These are phyloP conservation scores for Calameuta filiformis DNA, from an alignment of 2,888 invertebrate species.

Conservation along the genomic window DNA sequence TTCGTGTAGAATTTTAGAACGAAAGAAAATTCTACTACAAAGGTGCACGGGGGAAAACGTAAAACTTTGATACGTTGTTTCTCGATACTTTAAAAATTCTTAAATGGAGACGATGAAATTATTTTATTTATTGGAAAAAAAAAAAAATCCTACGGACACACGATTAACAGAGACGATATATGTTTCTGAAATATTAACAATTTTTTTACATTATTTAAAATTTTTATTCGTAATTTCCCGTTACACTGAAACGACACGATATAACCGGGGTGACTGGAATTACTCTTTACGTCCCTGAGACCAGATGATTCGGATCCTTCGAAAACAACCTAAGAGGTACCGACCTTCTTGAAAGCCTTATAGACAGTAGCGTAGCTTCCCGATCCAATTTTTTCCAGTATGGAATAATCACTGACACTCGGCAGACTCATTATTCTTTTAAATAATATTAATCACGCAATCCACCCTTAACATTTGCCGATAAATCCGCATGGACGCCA, in stretches of 20 bases:
- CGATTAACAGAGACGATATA: not conserved
- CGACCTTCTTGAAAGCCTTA: slow-evolving; percentile 79
- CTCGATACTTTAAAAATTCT: too few relatives aligned
- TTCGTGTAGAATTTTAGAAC: too few relatives aligned
- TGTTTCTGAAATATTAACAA: not conserved
- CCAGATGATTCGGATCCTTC: slow-evolving; percentile 20
- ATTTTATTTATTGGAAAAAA: not conserved
- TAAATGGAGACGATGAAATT: not conserved
- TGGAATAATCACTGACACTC: slow-evolving; percentile 75
- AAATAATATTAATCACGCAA: slow-evolving; percentile 29
- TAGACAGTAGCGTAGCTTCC: slow-evolving; percentile 89
- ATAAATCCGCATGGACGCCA: not conserved
- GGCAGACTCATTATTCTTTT: slow-evolving; percentile 68
- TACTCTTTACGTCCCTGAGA: slow-evolving; percentile 15
- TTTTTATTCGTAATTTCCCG: not conserved
- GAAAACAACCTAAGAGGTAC: slow-evolving; percentile 20
- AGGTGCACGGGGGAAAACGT: not conserved
- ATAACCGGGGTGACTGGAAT: not conserved
- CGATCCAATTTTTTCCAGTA: slow-evolving; percentile 80
- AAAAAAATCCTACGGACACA: not conserved
- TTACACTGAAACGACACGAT: not conserved
- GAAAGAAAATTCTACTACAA: too few relatives aligned
- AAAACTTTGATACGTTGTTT: too few relatives aligned
- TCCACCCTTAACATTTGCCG: slow-evolving; percentile 52
- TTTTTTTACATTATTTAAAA: not conserved